Evolutionary conservation across 1,140 invertebrate species (phyloP).

Genomic region (Meteorus sp.): DNA sequence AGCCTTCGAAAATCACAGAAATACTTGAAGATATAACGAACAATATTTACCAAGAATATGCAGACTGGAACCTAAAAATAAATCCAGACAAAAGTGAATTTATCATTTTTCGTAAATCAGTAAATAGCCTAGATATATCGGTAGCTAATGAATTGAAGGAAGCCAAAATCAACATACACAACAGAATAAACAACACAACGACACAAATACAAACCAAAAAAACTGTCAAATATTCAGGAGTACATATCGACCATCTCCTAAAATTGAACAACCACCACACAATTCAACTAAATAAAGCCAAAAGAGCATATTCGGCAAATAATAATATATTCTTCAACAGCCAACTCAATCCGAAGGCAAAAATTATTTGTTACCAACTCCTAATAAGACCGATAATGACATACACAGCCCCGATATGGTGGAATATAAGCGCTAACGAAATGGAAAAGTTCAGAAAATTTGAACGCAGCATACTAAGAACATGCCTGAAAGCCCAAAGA

Average conservation of each 20-base stretch:
- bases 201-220: slow-evolving; percentile 8
- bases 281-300: slow-evolving; percentile 18
- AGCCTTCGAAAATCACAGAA: not conserved
- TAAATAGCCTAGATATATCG: not conserved
- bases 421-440: slow-evolving; percentile 12
- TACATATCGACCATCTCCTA: not conserved
- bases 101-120: slow-evolving; percentile 3
- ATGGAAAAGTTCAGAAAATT: slow-evolving; percentile 15
- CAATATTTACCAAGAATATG: slow-evolving; percentile 9
- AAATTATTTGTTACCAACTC: slow-evolving; percentile 24
- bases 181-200: not conserved
- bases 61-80: slow-evolving; percentile 15
- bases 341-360: slow-evolving; percentile 10
- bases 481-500: slow-evolving; percentile 2
- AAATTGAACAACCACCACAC: slow-evolving; percentile 4
- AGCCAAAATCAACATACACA: no score
- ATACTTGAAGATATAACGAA: not conserved
- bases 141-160: no score
- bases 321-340: slow-evolving; percentile 19
- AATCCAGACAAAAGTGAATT: slow-evolving; percentile 13
- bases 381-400: slow-evolving; percentile 7
- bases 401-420: slow-evolving; percentile 10
- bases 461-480: slow-evolving; percentile 8
- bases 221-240: slow-evolving; percentile 22
- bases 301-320: slow-evolving; percentile 7